A percentile compares a stretch with the other conserved stretches of the same genome.
These are phyloP conservation scores for Pseudomyrmex concolor DNA, from an alignment of 1,140 invertebrate genomes.

Conservation along the genomic window DNA sequence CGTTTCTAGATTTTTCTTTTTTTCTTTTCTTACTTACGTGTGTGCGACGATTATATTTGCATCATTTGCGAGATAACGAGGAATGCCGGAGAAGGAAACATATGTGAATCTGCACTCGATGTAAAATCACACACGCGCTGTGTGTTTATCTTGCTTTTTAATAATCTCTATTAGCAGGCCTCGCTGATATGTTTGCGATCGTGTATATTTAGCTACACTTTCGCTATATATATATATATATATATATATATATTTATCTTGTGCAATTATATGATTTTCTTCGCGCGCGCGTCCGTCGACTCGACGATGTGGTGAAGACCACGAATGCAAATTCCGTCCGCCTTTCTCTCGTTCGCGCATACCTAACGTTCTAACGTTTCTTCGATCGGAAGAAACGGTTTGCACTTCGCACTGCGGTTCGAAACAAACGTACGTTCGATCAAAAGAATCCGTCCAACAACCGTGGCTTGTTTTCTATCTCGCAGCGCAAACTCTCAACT, in stretches of 20 bases:
- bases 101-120: constrained; percentile 3
- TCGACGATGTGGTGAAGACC: not conserved
- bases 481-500: constrained; percentile 18
- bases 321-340: constrained; percentile 49
- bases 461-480: constrained; percentile 14
- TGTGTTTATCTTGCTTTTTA: not conserved
- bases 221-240: not conserved
- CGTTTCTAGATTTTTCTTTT: too few relatives aligned
- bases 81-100: not conserved
- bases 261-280: not conserved
- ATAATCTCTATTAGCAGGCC: constrained; percentile 3
- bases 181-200: constrained; percentile 19
- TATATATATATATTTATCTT: not conserved
- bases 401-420: constrained; percentile 12
- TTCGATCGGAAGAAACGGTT: constrained; percentile 63
- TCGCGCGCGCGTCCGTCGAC: not conserved
- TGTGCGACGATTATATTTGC: too few relatives aligned
- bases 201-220: not conserved
- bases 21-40: too few relatives aligned
- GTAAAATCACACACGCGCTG: constrained; percentile 3
- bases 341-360: constrained; percentile 9
- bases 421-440: constrained; percentile 7
- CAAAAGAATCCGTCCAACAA: constrained; percentile 44
- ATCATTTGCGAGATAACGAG: not conserved
- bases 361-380: constrained; percentile 54